Conservation (phyloP, 2,888 invertebrate genomes). For the Mesorhabditis spiculigera region DNA sequence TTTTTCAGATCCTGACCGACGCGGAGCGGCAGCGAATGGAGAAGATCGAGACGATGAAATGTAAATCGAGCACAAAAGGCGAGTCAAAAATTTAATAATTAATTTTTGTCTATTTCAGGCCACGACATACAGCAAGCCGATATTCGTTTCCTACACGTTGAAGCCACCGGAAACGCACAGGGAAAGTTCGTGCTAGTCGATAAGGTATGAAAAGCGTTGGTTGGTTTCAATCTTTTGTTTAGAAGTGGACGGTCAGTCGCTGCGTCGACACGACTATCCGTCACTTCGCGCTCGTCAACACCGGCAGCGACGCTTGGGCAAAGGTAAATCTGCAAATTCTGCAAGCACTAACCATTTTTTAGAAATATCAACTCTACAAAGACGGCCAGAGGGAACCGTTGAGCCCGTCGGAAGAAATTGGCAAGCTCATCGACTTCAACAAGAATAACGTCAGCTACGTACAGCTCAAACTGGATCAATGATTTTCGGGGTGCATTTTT, state of each 20-base stretch:
- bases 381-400: background rate
- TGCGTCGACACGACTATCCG: background rate
- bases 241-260: conserved; percentile 2
- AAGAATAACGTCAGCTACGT: background rate
- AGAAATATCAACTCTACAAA: background rate
- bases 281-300: background rate
- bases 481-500: background rate
- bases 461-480: background rate
- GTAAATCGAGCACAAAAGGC: background rate
- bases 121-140: background rate
- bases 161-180: background rate
- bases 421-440: background rate
- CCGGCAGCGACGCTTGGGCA: background rate
- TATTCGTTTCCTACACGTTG: background rate
- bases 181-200: conserved; percentile 2
- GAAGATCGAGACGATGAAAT: background rate
- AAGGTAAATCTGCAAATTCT: conserved; percentile 1
- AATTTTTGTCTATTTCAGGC: background rate
- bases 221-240: background rate
- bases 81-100: background rate
- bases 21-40: background rate
- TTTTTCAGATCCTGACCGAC: background rate
- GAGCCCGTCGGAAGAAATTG: background rate
- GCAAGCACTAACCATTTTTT: background rate
- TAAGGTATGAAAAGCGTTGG: background rate